phyloP scores from a whole-genome alignment of 2,888 invertebrate species.

The Sarcophaga caerulescens region DNA sequence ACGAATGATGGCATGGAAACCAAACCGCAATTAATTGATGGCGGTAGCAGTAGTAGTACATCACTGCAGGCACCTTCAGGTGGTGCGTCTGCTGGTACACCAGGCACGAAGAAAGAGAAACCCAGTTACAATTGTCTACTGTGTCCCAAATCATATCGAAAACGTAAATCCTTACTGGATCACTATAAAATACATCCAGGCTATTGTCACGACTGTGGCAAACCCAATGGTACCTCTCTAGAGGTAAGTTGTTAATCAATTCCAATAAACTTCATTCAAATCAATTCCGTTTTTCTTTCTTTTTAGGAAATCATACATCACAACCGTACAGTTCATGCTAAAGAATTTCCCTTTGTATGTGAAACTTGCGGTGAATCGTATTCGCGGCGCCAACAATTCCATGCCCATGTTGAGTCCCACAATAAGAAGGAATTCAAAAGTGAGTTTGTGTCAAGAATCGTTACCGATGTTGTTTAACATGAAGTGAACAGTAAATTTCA shows the following conservation, averaged over 20 bases:
- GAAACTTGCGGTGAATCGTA: slow-evolving; percentile 81
- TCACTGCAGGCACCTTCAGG: slow-evolving; percentile 76
- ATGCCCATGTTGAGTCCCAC: slow-evolving; percentile 81
- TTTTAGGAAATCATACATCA: slow-evolving; percentile 80
- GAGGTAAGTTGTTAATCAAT: slow-evolving; percentile 73
- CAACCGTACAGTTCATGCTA: slow-evolving; percentile 79
- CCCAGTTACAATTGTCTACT: slow-evolving; percentile 79
- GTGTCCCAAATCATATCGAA: slow-evolving; percentile 80
- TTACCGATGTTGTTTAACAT: slow-evolving; percentile 65
- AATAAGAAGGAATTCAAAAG: slow-evolving; percentile 81
- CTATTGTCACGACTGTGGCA: slow-evolving; percentile 80
- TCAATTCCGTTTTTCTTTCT: not conserved
- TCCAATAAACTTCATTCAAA: not conserved
- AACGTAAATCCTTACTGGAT: slow-evolving; percentile 80
- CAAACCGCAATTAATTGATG: slow-evolving; percentile 78
- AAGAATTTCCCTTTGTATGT: slow-evolving; percentile 81
- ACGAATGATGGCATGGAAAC: slow-evolving; percentile 77
- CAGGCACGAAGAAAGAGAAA: slow-evolving; percentile 76
- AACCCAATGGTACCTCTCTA: slow-evolving; percentile 79
- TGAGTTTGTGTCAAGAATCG: slow-evolving; percentile 74
- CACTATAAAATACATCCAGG: slow-evolving; percentile 81
- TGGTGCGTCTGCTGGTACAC: slow-evolving; percentile 70
- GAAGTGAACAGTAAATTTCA: slow-evolving; percentile 64
- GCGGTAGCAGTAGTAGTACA: slow-evolving; percentile 78
- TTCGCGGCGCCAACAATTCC: slow-evolving; percentile 80